Percentiles rank a stretch among this genome's conserved stretches.
Evolutionary conservation across 53 echinoderm and acorn worm species (phyloP).

Genomic region (Astropecten irregularis): DNA sequence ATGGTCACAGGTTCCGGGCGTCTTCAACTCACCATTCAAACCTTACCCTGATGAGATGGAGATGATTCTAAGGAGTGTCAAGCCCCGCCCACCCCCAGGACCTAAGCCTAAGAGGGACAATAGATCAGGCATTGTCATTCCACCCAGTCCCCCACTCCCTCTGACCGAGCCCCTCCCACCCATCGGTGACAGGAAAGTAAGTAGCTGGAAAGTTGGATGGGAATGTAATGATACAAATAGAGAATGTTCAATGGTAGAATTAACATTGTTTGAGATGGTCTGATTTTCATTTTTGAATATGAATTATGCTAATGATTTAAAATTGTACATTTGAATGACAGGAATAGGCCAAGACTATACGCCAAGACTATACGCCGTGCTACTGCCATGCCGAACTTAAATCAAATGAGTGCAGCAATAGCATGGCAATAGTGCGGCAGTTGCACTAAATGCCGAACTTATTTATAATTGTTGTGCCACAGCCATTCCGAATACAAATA

Average conservation of each 20-base stretch:
- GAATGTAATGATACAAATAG: too few relatives aligned
- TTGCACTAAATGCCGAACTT: too few relatives aligned
- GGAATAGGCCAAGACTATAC: too few relatives aligned
- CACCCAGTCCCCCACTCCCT: slow-evolving; percentile 83
- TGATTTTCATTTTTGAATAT: too few relatives aligned
- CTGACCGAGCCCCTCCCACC: slow-evolving; percentile 92
- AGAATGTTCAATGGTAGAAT: not conserved
- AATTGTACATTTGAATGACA: too few relatives aligned
- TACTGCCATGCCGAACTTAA: too few relatives aligned
- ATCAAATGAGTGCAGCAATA: too few relatives aligned
- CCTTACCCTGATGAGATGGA: slow-evolving; percentile 99
- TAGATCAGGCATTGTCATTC: slow-evolving; percentile 79
- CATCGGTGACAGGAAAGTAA: slow-evolving; percentile 93
- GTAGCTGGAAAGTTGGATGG: not conserved
- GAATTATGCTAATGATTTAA: too few relatives aligned
- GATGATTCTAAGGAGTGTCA: slow-evolving; percentile 76
- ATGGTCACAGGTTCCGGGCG: slow-evolving; percentile 94
- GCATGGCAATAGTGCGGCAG: too few relatives aligned
- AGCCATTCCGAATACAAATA: too few relatives aligned
- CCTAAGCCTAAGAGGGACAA: slow-evolving; percentile 93
- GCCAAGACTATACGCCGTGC: too few relatives aligned
- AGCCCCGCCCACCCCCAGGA: slow-evolving; percentile 87
- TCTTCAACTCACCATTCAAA: slow-evolving; percentile 98
- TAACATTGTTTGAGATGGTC: not conserved
- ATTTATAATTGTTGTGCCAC: too few relatives aligned